Percentiles rank a stretch among this genome's conserved stretches.
Conservation (phyloP, 2,797 vertebrate genomes). For the Brachyrhaphis roseni region DNA sequence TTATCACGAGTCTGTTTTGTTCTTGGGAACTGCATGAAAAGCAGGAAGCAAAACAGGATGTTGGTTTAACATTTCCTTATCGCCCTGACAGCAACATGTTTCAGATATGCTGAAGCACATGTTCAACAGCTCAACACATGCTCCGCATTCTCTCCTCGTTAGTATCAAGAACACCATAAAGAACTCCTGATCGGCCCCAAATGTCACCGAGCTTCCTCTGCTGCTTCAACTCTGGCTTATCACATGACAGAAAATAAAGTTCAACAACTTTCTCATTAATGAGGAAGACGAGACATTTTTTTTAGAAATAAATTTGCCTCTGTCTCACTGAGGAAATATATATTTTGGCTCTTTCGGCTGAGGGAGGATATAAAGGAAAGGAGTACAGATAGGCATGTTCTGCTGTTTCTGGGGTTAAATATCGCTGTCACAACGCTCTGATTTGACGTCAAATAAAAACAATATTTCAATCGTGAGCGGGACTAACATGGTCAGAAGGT, state of each 20-base stretch:
- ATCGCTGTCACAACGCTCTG: not conserved
- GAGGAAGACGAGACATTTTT: not conserved
- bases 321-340: slow-evolving; percentile 12
- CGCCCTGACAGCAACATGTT: slow-evolving; percentile 60
- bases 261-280: slow-evolving; percentile 6
- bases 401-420: not conserved
- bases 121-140: slow-evolving; percentile 52
- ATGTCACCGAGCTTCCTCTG: slow-evolving; percentile 28
- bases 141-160: slow-evolving; percentile 43
- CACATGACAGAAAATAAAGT: slow-evolving; percentile 23
- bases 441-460: not conserved
- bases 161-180: slow-evolving; percentile 50
- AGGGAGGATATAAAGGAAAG: not conserved
- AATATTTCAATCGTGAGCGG: not conserved
- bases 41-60: slow-evolving; percentile 71
- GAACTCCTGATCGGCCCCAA: slow-evolving; percentile 4
- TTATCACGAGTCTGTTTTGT: slow-evolving; percentile 25
- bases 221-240: slow-evolving; percentile 34
- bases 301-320: slow-evolving; percentile 14
- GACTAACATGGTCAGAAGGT: not conserved
- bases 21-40: slow-evolving; percentile 38
- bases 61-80: slow-evolving; percentile 52
- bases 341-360: slow-evolving; percentile 20
- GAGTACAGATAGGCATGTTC: not conserved
- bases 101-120: slow-evolving; percentile 47